A percentile compares a stretch with the other conserved stretches of the same genome.
phyloP scores from a whole-genome alignment of 2,888 invertebrate genomes.

The Hoplodrina blanda region DNA sequence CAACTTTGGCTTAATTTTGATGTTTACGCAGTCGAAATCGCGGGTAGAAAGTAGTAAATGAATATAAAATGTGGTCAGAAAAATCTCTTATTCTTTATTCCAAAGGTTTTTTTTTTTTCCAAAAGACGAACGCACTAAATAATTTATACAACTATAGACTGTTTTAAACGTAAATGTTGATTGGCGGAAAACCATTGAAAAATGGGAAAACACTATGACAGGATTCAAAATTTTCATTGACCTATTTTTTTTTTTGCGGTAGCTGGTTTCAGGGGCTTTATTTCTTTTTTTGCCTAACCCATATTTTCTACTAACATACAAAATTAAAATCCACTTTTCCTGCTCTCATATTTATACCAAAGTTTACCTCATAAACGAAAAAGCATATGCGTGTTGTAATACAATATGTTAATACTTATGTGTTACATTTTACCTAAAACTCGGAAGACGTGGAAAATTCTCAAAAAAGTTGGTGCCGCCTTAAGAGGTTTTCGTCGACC shows the following conservation, averaged over 20 bases:
- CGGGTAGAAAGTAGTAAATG: too few species aligned
- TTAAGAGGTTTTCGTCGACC: constrained; percentile 73
- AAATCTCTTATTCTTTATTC: too few species aligned
- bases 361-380: constrained; percentile 51
- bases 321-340: constrained; percentile 38
- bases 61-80: too few species aligned
- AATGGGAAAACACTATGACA: not conserved
- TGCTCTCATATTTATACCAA: constrained; percentile 19
- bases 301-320: constrained; percentile 11
- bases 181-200: too few species aligned
- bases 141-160: not conserved
- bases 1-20: too few species aligned
- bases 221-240: not conserved
- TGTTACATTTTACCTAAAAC: constrained; percentile 57
- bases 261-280: too few species aligned
- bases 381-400: constrained; percentile 52
- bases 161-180: not conserved
- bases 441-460: constrained; percentile 57
- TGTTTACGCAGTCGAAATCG: too few species aligned
- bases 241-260: not conserved
- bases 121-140: too few species aligned
- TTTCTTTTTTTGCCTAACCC: not conserved
- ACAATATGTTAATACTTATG: constrained; percentile 54
- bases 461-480: constrained; percentile 62
- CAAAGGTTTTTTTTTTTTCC: too few species aligned